These are phyloP conservation scores for Vireo altiloquus DNA, from an alignment of 2,113 vertebrate genomes.

Conservation along the genomic window DNA sequence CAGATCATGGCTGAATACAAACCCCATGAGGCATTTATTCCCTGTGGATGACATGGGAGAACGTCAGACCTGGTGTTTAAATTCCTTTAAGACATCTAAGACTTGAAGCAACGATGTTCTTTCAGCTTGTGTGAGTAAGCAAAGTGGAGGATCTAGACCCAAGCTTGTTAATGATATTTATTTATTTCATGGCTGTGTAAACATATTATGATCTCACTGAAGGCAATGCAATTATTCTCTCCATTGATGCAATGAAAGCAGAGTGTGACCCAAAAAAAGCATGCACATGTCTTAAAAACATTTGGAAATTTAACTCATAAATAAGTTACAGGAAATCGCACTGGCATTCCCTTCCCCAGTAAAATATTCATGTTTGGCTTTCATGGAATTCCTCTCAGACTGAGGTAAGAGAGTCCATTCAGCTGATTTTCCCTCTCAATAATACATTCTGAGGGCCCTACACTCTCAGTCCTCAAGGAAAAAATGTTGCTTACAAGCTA, in stretches of 20 bases:
- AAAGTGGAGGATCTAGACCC: not conserved
- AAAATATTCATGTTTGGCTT: conserved; percentile 58
- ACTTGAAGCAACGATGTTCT: not conserved
- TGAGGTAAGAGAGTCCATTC: not conserved
- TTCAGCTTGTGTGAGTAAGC: not conserved
- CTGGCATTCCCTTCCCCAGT: not conserved
- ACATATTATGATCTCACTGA: not conserved
- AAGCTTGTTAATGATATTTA: not conserved
- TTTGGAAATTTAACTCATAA: conserved; percentile 42
- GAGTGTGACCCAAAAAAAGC: conserved; percentile 34
- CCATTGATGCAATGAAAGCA: not conserved
- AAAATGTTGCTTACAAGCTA: not conserved
- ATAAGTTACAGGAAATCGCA: conserved; percentile 38
- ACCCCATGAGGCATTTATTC: not conserved
- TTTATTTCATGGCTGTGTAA: not conserved
- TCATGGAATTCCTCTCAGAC: conserved; percentile 34
- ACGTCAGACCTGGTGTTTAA: not conserved
- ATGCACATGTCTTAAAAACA: not conserved
- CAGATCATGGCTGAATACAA: not conserved
- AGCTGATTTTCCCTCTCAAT: conserved; percentile 1
- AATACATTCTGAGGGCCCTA: conserved; percentile 5
- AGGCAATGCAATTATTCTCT: not conserved
- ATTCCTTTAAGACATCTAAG: not conserved
- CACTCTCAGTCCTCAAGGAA: not conserved
- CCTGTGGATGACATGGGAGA: not conserved